Percentiles rank a stretch among this genome's conserved stretches.
Evolutionary conservation across 2,113 vertebrate species (phyloP).

Genomic region (Solenodon paradoxus): DNA sequence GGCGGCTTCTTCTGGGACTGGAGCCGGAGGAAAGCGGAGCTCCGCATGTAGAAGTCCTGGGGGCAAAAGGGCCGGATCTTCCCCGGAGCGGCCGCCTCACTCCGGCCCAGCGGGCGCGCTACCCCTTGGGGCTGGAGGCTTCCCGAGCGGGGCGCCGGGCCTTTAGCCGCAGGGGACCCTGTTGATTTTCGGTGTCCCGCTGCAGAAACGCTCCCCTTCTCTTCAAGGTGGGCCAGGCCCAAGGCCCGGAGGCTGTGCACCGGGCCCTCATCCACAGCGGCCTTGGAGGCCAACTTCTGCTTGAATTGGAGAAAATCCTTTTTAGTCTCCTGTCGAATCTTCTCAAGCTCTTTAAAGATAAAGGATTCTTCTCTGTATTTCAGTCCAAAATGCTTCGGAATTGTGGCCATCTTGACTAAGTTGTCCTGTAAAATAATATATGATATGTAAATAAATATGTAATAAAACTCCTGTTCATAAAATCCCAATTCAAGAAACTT

Average conservation of each 20-base stretch:
- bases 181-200: fast-evolving
- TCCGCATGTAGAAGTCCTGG: constrained; percentile 47
- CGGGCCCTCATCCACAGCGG: background rate
- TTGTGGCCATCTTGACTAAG: constrained; percentile 60
- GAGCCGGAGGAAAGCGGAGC: constrained; percentile 24
- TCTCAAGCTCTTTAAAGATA: constrained; percentile 74
- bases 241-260: background rate
- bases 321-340: constrained; percentile 65
- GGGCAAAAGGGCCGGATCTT: background rate
- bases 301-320: constrained; percentile 73
- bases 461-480: background rate
- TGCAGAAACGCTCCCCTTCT: background rate
- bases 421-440: constrained; percentile 61
- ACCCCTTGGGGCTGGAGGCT: background rate
- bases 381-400: constrained; percentile 68
- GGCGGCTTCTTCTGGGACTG: constrained; percentile 38
- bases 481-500: background rate
- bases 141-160: fast-evolving
- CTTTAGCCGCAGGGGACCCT: too few relatives aligned
- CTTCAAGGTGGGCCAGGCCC: background rate
- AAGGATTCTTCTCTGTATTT: constrained; percentile 75
- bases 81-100: background rate
- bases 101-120: fast-evolving
- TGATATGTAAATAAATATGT: fast-evolving
- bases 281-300: constrained; percentile 43